A percentile compares a stretch with the other conserved stretches of the same genome.
Conservation (phyloP, 2,888 invertebrate genomes). For the Muscina levida region DNA sequence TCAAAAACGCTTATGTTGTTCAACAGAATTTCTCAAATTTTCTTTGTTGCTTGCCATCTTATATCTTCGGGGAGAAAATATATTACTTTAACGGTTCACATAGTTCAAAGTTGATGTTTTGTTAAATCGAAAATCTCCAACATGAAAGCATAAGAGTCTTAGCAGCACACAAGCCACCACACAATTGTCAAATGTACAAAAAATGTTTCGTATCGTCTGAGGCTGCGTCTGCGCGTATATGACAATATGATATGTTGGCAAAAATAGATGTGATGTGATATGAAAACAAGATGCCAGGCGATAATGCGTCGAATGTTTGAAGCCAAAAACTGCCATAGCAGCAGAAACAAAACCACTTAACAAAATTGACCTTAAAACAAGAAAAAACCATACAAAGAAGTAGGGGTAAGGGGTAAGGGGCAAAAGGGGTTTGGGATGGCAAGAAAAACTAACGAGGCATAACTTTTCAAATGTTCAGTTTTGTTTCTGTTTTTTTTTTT, state of each 20-base stretch:
- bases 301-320: slow-evolving; percentile 60
- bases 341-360: slow-evolving; percentile 52
- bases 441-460: slow-evolving; percentile 51
- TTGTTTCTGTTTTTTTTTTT: slow-evolving; percentile 2
- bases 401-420: slow-evolving; percentile 18
- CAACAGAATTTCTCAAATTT: neutral
- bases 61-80: slow-evolving; percentile 23
- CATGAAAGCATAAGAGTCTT: slow-evolving; percentile 22
- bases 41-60: neutral
- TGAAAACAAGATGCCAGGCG: slow-evolving; percentile 64
- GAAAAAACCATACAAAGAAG: slow-evolving; percentile 43
- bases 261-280: slow-evolving; percentile 66
- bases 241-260: slow-evolving; percentile 65
- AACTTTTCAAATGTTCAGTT: slow-evolving; percentile 42
- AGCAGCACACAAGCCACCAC: neutral
- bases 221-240: slow-evolving; percentile 36
- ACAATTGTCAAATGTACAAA: slow-evolving; percentile 5
- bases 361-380: slow-evolving; percentile 63
- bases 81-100: slow-evolving; percentile 32
- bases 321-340: slow-evolving; percentile 12
- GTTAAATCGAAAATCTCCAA: slow-evolving; percentile 32
- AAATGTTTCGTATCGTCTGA: neutral
- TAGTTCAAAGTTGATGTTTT: slow-evolving; percentile 39
- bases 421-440: slow-evolving; percentile 28
- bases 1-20: neutral